phyloP scores from a whole-genome alignment of 1,140 invertebrate species.

The Leptinotarsa undecemlineata region DNA sequence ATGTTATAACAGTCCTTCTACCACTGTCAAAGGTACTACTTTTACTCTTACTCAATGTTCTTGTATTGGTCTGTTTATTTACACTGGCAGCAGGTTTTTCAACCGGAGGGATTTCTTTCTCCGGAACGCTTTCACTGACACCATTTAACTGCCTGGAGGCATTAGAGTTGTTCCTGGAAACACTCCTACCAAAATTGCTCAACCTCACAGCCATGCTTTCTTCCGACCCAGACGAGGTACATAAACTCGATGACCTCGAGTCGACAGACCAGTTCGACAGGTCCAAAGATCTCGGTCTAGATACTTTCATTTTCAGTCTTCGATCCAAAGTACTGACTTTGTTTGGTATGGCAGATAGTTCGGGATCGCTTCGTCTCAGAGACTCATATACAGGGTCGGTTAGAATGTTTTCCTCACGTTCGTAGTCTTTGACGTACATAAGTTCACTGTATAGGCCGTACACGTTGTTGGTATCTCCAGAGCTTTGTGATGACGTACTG shows the following conservation, averaged over 20 bases:
- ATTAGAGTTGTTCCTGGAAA: constrained; percentile 73
- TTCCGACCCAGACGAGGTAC: constrained; percentile 79
- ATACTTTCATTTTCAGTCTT: constrained; percentile 77
- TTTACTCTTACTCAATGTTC: constrained; percentile 49
- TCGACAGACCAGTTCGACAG: constrained; percentile 87
- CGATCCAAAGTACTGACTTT: constrained; percentile 80
- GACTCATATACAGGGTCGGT: constrained; percentile 76
- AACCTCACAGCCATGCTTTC: constrained; percentile 74
- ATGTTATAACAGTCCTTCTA: constrained; percentile 77
- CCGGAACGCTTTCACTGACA: constrained; percentile 40
- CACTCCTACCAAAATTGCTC: constrained; percentile 57
- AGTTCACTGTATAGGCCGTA: constrained; percentile 88
- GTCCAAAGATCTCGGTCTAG: constrained; percentile 78
- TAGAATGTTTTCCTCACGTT: constrained; percentile 73
- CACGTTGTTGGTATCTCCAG: constrained; percentile 76
- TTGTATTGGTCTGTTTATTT: constrained; percentile 43
- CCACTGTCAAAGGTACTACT: constrained; percentile 55
- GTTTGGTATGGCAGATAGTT: constrained; percentile 77
- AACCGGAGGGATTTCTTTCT: constrained; percentile 27
- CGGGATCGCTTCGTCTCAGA: constrained; percentile 77
- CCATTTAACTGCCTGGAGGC: constrained; percentile 60
- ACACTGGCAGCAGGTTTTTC: constrained; percentile 9
- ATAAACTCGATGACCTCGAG: constrained; percentile 78
- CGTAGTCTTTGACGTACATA: constrained; percentile 86
- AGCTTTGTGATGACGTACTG: constrained; percentile 63